phyloP scores from a whole-genome alignment of 2,797 vertebrate species.

The Paramormyrops hopkinsi region DNA sequence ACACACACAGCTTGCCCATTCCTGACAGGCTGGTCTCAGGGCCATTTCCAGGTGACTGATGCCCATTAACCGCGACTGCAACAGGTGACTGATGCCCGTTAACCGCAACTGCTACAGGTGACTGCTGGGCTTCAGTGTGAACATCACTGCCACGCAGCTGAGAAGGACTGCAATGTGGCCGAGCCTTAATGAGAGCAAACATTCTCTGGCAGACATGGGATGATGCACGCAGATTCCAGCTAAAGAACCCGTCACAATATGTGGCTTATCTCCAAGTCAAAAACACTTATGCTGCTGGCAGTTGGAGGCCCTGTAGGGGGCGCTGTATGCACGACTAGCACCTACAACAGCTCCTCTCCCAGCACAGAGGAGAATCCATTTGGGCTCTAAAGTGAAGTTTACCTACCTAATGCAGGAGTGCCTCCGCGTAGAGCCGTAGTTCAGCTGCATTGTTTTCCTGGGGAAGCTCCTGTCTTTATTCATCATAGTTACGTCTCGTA shows the following conservation, averaged over 20 bases:
- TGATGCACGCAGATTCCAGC: neutral
- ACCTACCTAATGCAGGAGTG: conserved; percentile 73
- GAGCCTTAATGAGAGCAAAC: neutral
- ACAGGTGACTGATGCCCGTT: neutral
- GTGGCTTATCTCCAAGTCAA: neutral
- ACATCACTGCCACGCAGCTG: neutral
- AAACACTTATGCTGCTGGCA: neutral
- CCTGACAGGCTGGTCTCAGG: neutral
- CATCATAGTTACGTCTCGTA: conserved; percentile 46
- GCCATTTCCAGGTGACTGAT: neutral
- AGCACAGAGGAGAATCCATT: neutral
- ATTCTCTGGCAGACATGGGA: neutral
- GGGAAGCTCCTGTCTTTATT: conserved; percentile 65
- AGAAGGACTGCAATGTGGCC: neutral
- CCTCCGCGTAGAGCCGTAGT: conserved; percentile 56
- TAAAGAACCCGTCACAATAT: neutral
- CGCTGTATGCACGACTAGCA: neutral
- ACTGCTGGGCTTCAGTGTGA: neutral
- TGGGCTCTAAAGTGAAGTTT: neutral
- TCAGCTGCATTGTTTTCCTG: conserved; percentile 56
- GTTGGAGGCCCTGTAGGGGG: neutral
- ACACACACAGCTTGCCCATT: neutral
- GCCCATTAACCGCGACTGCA: neutral
- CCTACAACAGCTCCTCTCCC: neutral
- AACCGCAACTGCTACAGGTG: neutral